These are phyloP conservation scores for Lucinisca nassula DNA, from an alignment of 2,888 invertebrate genomes.

Conservation along the genomic window DNA sequence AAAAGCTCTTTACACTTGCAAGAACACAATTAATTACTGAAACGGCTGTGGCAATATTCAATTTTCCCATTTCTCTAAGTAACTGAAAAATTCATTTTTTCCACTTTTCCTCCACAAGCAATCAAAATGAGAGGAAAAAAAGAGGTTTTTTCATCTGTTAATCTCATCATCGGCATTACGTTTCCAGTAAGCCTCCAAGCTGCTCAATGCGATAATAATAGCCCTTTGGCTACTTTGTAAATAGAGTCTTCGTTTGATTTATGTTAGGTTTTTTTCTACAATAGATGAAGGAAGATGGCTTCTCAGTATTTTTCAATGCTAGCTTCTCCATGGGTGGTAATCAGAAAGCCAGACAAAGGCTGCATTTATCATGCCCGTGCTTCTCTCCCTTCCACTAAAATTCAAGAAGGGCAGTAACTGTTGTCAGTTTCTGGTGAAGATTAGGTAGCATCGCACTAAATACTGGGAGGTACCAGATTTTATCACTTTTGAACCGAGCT, in stretches of 20 bases:
- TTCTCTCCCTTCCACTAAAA: too few relatives aligned
- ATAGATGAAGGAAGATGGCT: neutral
- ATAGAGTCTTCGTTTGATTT: neutral
- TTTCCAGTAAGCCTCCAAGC: neutral
- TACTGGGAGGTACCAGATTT: too few relatives aligned
- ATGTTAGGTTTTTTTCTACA: neutral
- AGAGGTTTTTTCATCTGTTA: neutral
- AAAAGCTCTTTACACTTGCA: neutral
- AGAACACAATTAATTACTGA: constrained; percentile 1
- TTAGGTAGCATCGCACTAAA: too few relatives aligned
- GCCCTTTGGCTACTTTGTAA: neutral
- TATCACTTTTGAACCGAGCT: too few relatives aligned
- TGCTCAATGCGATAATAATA: neutral
- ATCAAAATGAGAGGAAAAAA: neutral
- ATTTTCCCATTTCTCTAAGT: neutral
- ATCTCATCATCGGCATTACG: neutral
- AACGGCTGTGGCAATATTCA: constrained; percentile 5
- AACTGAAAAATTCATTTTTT: neutral
- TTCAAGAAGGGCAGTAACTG: too few relatives aligned
- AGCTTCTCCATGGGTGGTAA: neutral
- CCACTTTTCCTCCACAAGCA: neutral
- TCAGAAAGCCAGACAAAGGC: too few relatives aligned
- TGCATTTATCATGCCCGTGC: too few relatives aligned
- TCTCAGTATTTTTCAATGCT: neutral
- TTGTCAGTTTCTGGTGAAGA: too few relatives aligned